Evolutionary conservation across 23 tunicate species (phyloP).

Genomic region (Ascidia mentula): DNA sequence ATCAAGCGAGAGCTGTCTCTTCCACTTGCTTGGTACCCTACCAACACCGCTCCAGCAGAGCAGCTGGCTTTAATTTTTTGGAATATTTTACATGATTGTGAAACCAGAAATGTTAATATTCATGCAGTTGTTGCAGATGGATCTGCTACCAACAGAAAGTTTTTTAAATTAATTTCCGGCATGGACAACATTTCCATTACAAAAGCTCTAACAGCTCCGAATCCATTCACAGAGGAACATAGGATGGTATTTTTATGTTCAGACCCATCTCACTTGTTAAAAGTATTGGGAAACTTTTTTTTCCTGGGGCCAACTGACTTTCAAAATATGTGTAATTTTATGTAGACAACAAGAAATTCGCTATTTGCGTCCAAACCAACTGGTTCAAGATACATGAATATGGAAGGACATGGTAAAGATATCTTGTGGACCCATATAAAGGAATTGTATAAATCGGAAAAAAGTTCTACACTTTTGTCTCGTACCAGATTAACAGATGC

Average conservation of each 20-base stretch:
- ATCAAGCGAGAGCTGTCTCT: constrained; percentile 2
- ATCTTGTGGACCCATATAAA: background rate
- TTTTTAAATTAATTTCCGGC: constrained; percentile 30
- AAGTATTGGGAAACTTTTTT: background rate
- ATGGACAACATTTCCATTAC: background rate
- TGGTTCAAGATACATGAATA: background rate
- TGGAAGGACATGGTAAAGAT: too few relatives aligned
- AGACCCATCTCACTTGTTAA: constrained; percentile 22
- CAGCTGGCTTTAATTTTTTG: constrained; percentile 21
- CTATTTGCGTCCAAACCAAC: background rate
- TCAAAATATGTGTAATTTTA: background rate
- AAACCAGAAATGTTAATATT: constrained; percentile 10
- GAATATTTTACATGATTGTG: constrained; percentile 29
- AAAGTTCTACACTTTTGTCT: background rate
- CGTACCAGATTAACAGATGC: background rate
- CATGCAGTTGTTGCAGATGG: constrained; percentile 38
- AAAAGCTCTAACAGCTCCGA: constrained; percentile 8
- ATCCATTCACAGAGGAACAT: background rate
- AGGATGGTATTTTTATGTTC: constrained; percentile 15
- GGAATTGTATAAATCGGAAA: background rate
- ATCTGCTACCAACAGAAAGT: constrained; percentile 24
- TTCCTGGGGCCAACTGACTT: background rate
- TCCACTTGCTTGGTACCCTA: constrained; percentile 27
- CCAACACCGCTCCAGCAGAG: constrained; percentile 20
- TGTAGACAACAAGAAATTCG: background rate